These are phyloP conservation scores for Brachypodius melanocephalos DNA, from an alignment of 2,113 vertebrate species.

Conservation along the genomic window DNA sequence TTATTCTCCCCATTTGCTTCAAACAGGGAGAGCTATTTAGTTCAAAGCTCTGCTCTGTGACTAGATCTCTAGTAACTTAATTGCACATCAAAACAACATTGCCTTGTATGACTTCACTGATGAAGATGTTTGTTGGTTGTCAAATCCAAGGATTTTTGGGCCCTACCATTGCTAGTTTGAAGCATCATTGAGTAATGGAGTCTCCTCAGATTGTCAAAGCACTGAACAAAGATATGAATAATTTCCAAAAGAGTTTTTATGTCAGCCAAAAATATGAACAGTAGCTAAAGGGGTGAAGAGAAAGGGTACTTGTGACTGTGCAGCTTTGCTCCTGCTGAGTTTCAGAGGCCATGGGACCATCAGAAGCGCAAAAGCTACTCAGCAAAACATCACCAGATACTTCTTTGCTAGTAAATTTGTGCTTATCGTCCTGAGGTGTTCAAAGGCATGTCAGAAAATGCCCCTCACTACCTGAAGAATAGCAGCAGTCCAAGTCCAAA, in stretches of 20 bases:
- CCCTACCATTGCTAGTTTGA: neutral
- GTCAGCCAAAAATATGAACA: neutral
- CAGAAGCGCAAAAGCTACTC: neutral
- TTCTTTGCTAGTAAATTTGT: neutral
- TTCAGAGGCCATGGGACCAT: neutral
- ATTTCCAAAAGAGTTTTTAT: neutral
- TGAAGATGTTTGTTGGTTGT: neutral
- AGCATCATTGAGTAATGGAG: neutral
- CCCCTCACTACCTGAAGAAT: neutral
- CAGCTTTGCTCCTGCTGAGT: neutral
- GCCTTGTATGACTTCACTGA: neutral
- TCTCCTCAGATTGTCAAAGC: neutral
- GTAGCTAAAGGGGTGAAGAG: neutral
- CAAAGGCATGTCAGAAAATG: accelerated
- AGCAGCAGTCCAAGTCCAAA: neutral
- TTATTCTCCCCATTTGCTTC: neutral
- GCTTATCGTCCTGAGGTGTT: neutral
- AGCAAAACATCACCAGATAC: neutral
- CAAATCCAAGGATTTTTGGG: neutral
- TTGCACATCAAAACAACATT: neutral
- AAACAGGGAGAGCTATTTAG: neutral
- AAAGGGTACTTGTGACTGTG: accelerated
- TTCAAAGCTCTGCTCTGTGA: conserved; percentile 28
- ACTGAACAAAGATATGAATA: neutral
- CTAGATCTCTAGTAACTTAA: conserved; percentile 5